phyloP scores from a whole-genome alignment of 2,888 invertebrate genomes.

The Pardosa pseudoannulata region DNA sequence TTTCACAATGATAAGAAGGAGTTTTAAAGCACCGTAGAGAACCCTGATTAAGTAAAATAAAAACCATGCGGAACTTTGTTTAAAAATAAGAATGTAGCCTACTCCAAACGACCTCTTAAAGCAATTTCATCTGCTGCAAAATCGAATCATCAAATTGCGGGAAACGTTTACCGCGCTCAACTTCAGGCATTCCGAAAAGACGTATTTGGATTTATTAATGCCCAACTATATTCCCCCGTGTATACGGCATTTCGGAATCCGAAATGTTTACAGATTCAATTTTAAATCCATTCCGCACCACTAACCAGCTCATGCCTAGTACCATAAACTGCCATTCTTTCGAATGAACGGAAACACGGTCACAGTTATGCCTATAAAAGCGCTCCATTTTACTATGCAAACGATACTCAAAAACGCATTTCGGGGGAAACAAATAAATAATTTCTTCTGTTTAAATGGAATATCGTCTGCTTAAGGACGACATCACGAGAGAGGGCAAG shows the following conservation, averaged over 20 bases:
- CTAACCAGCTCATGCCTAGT: background rate
- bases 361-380: background rate
- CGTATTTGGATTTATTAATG: background rate
- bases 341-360: background rate
- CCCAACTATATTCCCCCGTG: background rate
- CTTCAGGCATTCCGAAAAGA: too few species aligned
- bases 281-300: background rate
- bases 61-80: too few species aligned
- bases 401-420: slow-evolving; percentile 37
- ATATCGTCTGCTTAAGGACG: background rate
- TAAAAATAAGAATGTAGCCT: too few species aligned
- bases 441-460: background rate
- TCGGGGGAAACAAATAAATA: background rate
- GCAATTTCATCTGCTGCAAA: too few species aligned
- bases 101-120: too few species aligned
- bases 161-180: too few species aligned
- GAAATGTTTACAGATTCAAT: background rate
- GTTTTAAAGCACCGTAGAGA: too few species aligned
- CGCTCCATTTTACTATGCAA: background rate
- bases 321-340: background rate
- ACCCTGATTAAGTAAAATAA: too few species aligned
- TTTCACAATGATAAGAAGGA: too few species aligned
- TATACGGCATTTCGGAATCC: background rate
- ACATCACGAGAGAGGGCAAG: background rate
- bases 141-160: too few species aligned